These are phyloP conservation scores for Archips xylosteana DNA, from an alignment of 2,888 invertebrate species.

Conservation along the genomic window DNA sequence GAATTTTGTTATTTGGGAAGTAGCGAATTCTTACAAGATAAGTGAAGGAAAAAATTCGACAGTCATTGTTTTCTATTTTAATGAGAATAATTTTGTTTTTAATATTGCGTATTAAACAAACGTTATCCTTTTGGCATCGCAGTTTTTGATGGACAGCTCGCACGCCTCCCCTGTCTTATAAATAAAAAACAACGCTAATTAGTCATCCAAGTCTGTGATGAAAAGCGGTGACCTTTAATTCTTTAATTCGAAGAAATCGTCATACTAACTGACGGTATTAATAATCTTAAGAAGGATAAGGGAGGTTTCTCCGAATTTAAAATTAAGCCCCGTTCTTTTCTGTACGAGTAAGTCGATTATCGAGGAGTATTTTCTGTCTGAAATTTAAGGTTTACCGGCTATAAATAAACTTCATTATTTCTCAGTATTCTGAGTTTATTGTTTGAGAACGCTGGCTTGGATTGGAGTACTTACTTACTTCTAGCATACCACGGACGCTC, in stretches of 20 bases:
- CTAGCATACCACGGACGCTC: too few species aligned
- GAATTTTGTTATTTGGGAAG: too few species aligned
- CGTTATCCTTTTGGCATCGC: too few species aligned
- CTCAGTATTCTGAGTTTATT: background rate
- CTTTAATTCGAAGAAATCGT: background rate
- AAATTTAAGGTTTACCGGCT: background rate
- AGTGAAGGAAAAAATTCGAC: too few species aligned
- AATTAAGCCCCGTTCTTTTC: background rate
- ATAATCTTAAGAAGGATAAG: conserved; percentile 1
- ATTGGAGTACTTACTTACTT: too few species aligned
- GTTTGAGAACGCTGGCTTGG: too few species aligned
- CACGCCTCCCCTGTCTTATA: background rate
- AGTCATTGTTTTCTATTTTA: too few species aligned
- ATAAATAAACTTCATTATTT: background rate
- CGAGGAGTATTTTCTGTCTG: background rate
- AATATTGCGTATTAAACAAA: too few species aligned
- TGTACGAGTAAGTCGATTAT: background rate
- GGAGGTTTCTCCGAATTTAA: background rate
- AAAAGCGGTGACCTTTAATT: background rate
- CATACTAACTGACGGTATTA: background rate
- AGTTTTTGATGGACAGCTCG: background rate
- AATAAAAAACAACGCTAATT: background rate
- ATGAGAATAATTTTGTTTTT: too few species aligned
- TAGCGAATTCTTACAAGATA: too few species aligned
- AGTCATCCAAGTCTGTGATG: background rate